Base-by-base conservation (phyloP, 2,113 vertebrate genomes). In the Phyllostomus hastatus region DNA sequence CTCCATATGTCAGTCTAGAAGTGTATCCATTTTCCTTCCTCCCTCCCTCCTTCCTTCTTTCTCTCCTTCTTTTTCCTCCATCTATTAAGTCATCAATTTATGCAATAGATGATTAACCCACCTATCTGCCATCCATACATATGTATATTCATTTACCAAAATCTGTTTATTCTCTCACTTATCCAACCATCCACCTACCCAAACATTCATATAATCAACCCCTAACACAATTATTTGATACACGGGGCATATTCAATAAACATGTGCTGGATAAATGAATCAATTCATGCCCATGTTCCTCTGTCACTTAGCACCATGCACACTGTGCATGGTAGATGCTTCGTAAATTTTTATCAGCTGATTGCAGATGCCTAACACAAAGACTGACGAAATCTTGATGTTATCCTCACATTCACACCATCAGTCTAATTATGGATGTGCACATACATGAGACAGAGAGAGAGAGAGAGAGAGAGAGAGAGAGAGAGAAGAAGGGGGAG, bases 401-500 rank as follows among this genome's bases (percentile, higher is more conserved):
- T 28, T 20, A 17, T 7, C 54, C 24, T 67, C 14, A 14, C 88
- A 24, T 46, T 41, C 31, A 43, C 33, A 19, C 61, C 64, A 61
- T n/a, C 52, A 10, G 19, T 43, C 8, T 31, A 10, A n/a, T 31
- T 54, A 57, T 75, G 85, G 28, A 7, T 19, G 35, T 26, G 10
- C 61, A 46, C 2, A 20, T n/a, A 43, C 12, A 1, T 1, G n/a
- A 41, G 69, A 35, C 4, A 26, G 24, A 10, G 10, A 12, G 35
- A 33, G 16, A 57, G 19, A 6, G 15, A n/a, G n/a, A n/a, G 26
- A 24, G 3, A 38, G 4, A 12, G 19, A 35, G 48, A 9, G 28
- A n/a, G 5, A n/a, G 2, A 5, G 12, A 20, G 41, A 17, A n/a
- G 43, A 6, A 31, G 3, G 24, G 10, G 5, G 33, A 28, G 6